Percentiles rank a stretch among this genome's conserved stretches.
Conservation (phyloP, 2,797 vertebrate genomes). For the Champsocephalus esox region DNA sequence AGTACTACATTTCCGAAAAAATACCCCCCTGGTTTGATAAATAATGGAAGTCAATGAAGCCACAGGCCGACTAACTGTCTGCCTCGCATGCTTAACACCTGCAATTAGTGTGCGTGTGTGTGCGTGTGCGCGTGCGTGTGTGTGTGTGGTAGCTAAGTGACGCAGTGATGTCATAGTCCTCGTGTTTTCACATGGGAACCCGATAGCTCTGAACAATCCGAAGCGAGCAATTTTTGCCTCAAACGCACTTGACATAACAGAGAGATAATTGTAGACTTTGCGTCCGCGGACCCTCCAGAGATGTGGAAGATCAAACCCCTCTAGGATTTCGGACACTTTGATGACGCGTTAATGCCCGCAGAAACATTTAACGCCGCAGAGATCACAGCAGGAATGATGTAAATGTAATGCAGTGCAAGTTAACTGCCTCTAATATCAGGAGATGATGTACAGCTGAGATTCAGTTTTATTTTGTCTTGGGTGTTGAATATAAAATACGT, state of each 20-base stretch:
- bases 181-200: constrained; percentile 81
- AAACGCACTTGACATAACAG: constrained; percentile 78
- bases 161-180: constrained; percentile 74
- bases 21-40: constrained; percentile 4
- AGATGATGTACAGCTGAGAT: constrained; percentile 55
- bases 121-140: too few species aligned
- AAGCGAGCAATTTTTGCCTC: constrained; percentile 80
- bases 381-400: constrained; percentile 77
- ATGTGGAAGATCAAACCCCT: constrained; percentile 59
- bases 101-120: constrained; percentile 47
- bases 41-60: constrained; percentile 24
- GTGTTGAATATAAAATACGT: constrained; percentile 26
- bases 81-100: constrained; percentile 42
- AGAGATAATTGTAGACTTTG: constrained; percentile 81
- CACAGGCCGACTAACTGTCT: constrained; percentile 28
- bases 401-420: constrained; percentile 59
- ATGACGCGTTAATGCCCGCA: constrained; percentile 78
- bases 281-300: constrained; percentile 70
- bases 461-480: constrained; percentile 44
- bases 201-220: constrained; percentile 76
- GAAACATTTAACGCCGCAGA: constrained; percentile 76
- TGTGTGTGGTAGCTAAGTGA: constrained; percentile 59
- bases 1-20: too few species aligned
- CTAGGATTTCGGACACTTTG: constrained; percentile 74
- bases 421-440: constrained; percentile 58